Conservation (phyloP, 2,888 invertebrate genomes). For the Crepidodera aurea region DNA sequence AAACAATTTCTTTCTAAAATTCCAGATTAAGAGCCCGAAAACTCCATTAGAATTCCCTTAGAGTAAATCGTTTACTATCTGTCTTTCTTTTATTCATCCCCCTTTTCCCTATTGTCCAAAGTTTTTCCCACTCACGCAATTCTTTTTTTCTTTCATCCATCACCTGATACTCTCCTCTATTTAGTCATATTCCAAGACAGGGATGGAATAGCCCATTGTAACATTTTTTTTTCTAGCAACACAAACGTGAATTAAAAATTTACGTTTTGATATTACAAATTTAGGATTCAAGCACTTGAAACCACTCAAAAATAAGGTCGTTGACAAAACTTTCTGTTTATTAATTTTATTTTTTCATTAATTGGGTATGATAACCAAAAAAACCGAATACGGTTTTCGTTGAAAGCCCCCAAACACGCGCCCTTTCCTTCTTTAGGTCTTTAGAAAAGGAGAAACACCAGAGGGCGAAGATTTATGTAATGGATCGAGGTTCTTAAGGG, state of each 20-base stretch:
- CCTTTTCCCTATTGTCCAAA: conserved; percentile 6
- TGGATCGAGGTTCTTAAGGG: conserved; percentile 2
- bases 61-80: neutral
- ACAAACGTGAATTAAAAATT: no score
- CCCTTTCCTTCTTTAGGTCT: neutral
- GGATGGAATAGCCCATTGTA: no score
- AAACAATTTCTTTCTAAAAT: no score
- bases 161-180: conserved; percentile 12
- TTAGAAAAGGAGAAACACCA: neutral
- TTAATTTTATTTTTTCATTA: no score
- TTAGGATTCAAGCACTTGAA: no score
- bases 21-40: neutral
- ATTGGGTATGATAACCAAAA: no score
- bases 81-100: neutral
- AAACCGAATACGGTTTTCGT: neutral
- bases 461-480: conserved; percentile 1
- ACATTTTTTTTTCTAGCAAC: no score
- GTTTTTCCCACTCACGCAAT: neutral
- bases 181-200: no score
- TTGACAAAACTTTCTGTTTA: no score
- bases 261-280: no score
- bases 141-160: conserved; percentile 1
- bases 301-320: no score
- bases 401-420: conserved; percentile 10
- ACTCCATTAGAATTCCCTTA: neutral